Evolutionary conservation across 2,113 vertebrate species (phyloP).

Genomic region (Chascanopsetta lugubris): DNA sequence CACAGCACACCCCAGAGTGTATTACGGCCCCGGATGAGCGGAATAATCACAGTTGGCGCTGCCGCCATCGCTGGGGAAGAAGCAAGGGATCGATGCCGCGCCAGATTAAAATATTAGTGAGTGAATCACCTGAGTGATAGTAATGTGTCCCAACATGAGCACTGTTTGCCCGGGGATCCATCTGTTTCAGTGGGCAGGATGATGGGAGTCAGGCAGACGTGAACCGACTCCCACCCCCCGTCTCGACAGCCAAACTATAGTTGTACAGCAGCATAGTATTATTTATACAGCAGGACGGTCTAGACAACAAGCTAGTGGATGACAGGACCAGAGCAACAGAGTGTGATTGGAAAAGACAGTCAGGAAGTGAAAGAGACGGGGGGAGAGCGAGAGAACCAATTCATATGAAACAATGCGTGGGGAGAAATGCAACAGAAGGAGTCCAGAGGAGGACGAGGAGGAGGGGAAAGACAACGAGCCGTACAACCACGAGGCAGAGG

Average conservation of each 20-base stretch:
- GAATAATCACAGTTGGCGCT: constrained; percentile 39
- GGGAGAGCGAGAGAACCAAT: constrained; percentile 16
- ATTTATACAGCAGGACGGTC: constrained; percentile 18
- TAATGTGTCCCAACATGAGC: constrained; percentile 41
- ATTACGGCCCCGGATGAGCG: constrained; percentile 19
- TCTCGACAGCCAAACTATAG: constrained; percentile 19
- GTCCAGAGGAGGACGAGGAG: constrained; percentile 14
- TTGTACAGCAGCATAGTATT: constrained; percentile 5
- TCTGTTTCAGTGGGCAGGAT: constrained; percentile 49
- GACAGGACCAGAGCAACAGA: constrained; percentile 8
- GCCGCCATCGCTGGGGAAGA: constrained; percentile 24
- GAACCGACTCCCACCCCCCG: constrained; percentile 5
- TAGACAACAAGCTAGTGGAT: constrained; percentile 33
- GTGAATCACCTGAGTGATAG: constrained; percentile 39
- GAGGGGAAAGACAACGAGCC: constrained; percentile 36
- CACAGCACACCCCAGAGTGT: background rate
- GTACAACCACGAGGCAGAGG: constrained; percentile 41
- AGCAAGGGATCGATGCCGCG: constrained; percentile 3
- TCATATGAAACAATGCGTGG: constrained; percentile 12
- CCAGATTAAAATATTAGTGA: constrained; percentile 6
- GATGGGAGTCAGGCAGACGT: constrained; percentile 34
- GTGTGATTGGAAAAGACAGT: constrained; percentile 41
- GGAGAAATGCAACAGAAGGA: constrained; percentile 28
- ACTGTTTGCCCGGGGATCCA: constrained; percentile 31
- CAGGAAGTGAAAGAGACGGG: constrained; percentile 8